phyloP scores from a whole-genome alignment of 2,113 vertebrate species.

The Vidua chalybeata region DNA sequence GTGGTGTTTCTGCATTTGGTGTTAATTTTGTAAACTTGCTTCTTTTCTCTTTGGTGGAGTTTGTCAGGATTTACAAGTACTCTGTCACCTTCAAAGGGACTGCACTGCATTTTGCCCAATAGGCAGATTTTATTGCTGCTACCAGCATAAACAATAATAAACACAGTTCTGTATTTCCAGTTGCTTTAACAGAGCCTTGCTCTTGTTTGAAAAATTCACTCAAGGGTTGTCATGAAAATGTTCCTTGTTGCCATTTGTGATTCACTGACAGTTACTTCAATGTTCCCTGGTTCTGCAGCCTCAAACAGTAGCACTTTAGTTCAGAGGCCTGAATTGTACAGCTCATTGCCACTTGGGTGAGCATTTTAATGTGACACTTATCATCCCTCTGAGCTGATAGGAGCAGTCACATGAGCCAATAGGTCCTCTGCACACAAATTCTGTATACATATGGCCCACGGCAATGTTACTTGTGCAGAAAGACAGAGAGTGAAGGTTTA shows the following conservation, averaged over 20 bases:
- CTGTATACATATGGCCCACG: rapidly evolving
- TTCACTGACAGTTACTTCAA: not conserved
- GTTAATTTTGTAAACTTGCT: not conserved
- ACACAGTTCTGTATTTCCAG: slow-evolving; percentile 3
- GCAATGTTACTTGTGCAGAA: not conserved
- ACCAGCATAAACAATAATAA: slow-evolving; percentile 31
- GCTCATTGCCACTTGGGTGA: not conserved
- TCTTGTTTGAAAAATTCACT: slow-evolving; percentile 9
- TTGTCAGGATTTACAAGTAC: slow-evolving; percentile 6
- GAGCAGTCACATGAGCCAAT: not conserved
- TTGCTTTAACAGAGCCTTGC: not conserved
- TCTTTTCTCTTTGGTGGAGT: not conserved
- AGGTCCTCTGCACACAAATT: not conserved
- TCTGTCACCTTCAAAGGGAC: not conserved
- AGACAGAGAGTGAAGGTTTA: not conserved
- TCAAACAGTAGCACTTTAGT: not conserved
- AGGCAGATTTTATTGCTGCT: slow-evolving; percentile 37
- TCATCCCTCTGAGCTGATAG: not conserved
- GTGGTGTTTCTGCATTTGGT: not conserved
- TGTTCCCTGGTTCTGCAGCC: not conserved
- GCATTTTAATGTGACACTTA: not conserved
- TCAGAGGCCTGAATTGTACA: not conserved
- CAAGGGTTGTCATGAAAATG: not conserved
- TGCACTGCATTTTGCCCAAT: slow-evolving; percentile 1
- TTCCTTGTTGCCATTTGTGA: not conserved